Evolutionary conservation across 2,888 invertebrate species (phyloP), one percentile per base, ranked within the genome.

Genomic region (Lasioglossum lativentre): DNA sequence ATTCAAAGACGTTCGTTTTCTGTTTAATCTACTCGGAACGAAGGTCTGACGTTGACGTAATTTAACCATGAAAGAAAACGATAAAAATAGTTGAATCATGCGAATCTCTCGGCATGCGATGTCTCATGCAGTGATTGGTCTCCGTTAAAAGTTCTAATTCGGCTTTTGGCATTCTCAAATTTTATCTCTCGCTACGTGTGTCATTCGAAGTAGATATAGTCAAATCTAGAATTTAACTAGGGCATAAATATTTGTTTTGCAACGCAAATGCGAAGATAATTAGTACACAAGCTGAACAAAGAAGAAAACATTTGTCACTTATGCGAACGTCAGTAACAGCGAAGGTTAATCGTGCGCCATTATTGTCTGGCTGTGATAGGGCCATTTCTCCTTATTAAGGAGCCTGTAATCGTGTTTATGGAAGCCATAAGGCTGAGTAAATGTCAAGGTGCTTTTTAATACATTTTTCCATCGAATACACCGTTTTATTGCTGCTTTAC

Each of bases 51-150:
- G 34, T 34, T 77, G 70, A 70, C 27, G 66, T 38, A 47, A 81
- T 78, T 72, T 63, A 78, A 70, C 70, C 70, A n/a, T 70, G 70
- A 70, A 70, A 23, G n/a, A 70, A 38, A n/a, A 2, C n/a, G 70
- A 40, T 70, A 70, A 70, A 70, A 40, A 40, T n/a, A 70, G 70
- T 70, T n/a, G 70, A 70, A 40, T 70, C 12, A 70, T 38, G 23
- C 38, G 38, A 16, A 66, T 19, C 19, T 66, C 5, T 68, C 34
- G 19, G 19, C 38, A 38, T 38, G 68, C 68, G 4, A 70, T n/a
- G 23, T n/a, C 23, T 70, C 40, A 6, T 70, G n/a, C n/a, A 34
- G 4, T 5, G 23, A 10, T 70, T 40, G 70, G 70, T n/a, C 70
- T n/a, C 40, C 38, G 68, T 70, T 14, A 4, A n/a, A 14, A n/a